Base-by-base conservation (phyloP, 2,113 vertebrate species). In the Pollimyrus isidori region DNA sequence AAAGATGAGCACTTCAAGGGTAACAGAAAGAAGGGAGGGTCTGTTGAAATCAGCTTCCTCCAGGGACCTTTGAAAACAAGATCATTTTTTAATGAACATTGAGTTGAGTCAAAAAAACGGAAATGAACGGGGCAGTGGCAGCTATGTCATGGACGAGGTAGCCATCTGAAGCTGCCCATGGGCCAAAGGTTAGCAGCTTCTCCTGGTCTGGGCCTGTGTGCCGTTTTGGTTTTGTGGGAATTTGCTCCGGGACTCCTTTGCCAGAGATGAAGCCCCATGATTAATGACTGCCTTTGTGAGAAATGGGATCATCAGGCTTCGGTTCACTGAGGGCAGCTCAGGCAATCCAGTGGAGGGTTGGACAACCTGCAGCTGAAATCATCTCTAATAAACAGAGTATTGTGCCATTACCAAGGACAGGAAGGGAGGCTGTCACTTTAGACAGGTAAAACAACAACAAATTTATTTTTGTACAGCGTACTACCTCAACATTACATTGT, bases 41-140 rank as follows among this genome's bases (percentile, higher is more conserved):
- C 94, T 92, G 94, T 96, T 95, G 93, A 96, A 93, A 89, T 89
- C 90, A 93, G 91, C 93, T 91, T 91, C 93, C 94, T 95, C 91
- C 91, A 89, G 90, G 94, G 93, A 92, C 94, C 88, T 84, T 91
- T 69, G 92, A 93, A 91, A 90, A 90, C 93, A 92, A 94, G 92
- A 94, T 93, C 93, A 93, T 89, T 90, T 19, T 82, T 88, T 92
- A 26, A 89, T 90, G 86, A 49, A 86, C 91, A 89, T 90, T 83
- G 90, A 89, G 76, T 42, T 26, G 90, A 62, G 89, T 89, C 42
- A 15, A 73, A 35, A 86, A 11, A 90, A 90, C 86, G 88, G 52
- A 88, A 30, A 92, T 65, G 82, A 89, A 26, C 88, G 90, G 89
- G 19, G 35, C 76, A 88, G 91, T 50, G 87, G 87, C 90, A 92